Evolutionary conservation across 2,113 vertebrate genomes (phyloP).

Genomic region (Carollia perspicillata): DNA sequence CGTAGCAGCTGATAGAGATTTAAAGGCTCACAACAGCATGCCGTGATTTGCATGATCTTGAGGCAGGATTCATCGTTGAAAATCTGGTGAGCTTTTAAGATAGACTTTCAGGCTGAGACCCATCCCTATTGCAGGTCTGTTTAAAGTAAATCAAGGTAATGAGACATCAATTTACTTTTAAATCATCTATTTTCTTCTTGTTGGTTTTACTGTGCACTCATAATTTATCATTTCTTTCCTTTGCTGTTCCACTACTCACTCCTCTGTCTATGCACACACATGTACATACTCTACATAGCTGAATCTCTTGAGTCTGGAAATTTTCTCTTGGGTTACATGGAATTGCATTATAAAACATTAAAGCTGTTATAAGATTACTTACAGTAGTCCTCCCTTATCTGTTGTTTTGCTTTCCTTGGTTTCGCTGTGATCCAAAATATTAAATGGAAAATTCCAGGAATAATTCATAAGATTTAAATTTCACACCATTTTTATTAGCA

Average conservation of each 20-base stretch:
- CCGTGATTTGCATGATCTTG: not conserved
- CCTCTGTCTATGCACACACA: not conserved
- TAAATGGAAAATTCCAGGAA: too few relatives aligned
- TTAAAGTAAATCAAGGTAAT: constrained; percentile 59
- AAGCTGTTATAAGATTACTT: not conserved
- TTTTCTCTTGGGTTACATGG: not conserved
- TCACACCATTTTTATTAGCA: too few relatives aligned
- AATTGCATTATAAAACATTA: not conserved
- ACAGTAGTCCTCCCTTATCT: not conserved
- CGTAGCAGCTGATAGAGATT: constrained; percentile 16
- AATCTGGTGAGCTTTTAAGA: not conserved
- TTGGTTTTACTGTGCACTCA: constrained; percentile 46
- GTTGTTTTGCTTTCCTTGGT: too few relatives aligned
- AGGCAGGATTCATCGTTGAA: not conserved
- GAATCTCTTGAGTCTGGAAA: not conserved
- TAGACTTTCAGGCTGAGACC: not conserved
- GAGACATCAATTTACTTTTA: constrained; percentile 13
- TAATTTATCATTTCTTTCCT: constrained; percentile 24
- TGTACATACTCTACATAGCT: not conserved
- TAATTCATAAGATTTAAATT: too few relatives aligned
- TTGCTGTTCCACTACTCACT: not conserved
- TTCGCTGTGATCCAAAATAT: too few relatives aligned
- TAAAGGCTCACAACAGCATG: constrained; percentile 38
- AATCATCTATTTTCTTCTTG: constrained; percentile 42
- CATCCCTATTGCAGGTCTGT: not conserved